Evolutionary conservation across 2,888 invertebrate species (phyloP), one percentile per base, ranked within the genome.

Genomic region (Drosophila nigricruria): DNA sequence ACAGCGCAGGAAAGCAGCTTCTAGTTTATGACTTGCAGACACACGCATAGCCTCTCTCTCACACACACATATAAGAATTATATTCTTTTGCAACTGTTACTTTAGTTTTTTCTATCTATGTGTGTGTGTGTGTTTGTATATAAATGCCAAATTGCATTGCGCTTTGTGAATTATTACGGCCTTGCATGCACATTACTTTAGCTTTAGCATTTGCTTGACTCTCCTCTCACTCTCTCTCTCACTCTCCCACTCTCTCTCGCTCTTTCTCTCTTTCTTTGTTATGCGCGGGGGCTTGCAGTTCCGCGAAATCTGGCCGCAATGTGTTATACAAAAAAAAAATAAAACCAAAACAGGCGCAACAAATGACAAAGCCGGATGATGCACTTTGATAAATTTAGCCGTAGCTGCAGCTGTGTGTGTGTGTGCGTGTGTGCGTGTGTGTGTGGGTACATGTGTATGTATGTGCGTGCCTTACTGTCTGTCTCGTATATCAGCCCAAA

Each of bases 251-350:
- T 20, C 16, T 36, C 52, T 20, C 20, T 20, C 49, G 5, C 27
- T n/a, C 16, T 9, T 10, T 18, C 20, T 20, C 18, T 42, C 8
- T 40, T 1, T 38, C n/a, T 20, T 30, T 34, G 10, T 34, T 32
- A 30, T 27, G 12, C 5, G 30, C 18, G 47, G 65, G 47, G 32
- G 66, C 30, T 63, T 63, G 56, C 61, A 69, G 53, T 71, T 76
- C 67, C 68, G 66, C 77, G 74, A 88, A 86, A 86, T 86, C 79
- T 88, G 86, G 75, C 61, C 74, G 81, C 86, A 86, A 88, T 86
- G 76, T 86, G 88, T 81, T 82, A 70, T 77, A 79, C 66, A 77
- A 45, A 57, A 58, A 74, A 47, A 42, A 36, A 57, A 54, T 23
- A 36, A 12, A 38, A n/a, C 16, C 38, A 64, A 77, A 53, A 62